phyloP scores from a whole-genome alignment of 2,113 vertebrate species.

The Chionodraco myersi region DNA sequence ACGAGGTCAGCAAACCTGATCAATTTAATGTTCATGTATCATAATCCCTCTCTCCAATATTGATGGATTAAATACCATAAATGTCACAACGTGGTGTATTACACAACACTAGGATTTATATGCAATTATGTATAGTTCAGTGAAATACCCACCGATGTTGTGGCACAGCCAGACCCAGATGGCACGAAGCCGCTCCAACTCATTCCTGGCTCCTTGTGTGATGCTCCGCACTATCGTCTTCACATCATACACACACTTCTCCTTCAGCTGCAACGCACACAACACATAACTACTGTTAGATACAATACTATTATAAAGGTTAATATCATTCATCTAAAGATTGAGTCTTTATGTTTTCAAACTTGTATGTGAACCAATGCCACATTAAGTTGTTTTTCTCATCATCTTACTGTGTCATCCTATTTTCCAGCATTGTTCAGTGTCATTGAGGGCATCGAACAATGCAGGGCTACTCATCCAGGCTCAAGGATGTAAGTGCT shows the following conservation, averaged over 20 bases:
- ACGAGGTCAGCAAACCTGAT: no score
- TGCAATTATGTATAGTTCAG: background rate
- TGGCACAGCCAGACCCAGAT: conserved; percentile 89
- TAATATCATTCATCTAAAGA: background rate
- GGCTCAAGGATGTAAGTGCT: conserved; percentile 27
- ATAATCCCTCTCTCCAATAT: no score
- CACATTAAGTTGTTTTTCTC: background rate
- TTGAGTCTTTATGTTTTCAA: background rate
- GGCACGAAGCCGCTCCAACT: conserved; percentile 83
- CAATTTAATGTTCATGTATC: no score
- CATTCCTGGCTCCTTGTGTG: conserved; percentile 74
- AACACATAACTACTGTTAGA: conserved; percentile 1
- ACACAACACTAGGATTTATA: background rate
- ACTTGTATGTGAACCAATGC: background rate
- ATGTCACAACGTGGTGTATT: background rate
- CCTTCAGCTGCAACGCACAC: conserved; percentile 77
- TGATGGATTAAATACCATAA: background rate
- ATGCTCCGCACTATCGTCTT: conserved; percentile 76
- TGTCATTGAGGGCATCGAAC: background rate
- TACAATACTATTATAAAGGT: background rate
- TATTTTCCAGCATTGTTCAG: background rate
- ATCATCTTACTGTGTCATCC: background rate
- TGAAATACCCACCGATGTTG: conserved; percentile 80
- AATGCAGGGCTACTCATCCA: conserved; percentile 1
- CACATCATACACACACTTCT: conserved; percentile 64